phyloP scores from a whole-genome alignment of 92 coral and sea anemone species.

The Zoanthus sansibaricus region DNA sequence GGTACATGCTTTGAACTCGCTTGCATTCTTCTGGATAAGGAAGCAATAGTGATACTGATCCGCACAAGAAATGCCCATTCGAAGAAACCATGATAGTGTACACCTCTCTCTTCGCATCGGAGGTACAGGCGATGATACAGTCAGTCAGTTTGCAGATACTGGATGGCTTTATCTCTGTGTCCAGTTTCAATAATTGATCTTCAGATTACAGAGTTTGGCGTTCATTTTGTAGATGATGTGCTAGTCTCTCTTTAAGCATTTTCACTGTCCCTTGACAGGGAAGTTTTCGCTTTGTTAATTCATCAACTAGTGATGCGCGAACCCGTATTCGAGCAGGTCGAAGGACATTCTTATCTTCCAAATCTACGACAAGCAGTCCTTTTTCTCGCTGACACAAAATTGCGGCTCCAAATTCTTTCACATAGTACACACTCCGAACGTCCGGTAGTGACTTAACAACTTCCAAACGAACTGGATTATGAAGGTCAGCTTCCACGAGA shows the following conservation, averaged over 20 bases:
- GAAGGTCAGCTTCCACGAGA: conserved; percentile 54
- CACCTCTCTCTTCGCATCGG: too few species aligned
- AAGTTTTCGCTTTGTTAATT: conserved; percentile 34
- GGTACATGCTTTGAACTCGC: conserved; percentile 43
- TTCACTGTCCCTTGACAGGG: conserved; percentile 45
- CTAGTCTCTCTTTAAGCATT: conserved; percentile 6
- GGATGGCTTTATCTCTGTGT: conserved; percentile 48
- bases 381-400: conserved; percentile 40
- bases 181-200: conserved; percentile 27
- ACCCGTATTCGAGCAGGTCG: conserved; percentile 39
- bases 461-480: conserved; percentile 52
- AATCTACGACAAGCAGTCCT: conserved; percentile 47
- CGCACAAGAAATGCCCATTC: conserved; percentile 47
- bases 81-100: not conserved
- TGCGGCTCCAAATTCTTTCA: conserved; percentile 44
- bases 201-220: conserved; percentile 41
- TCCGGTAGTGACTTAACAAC: conserved; percentile 47
- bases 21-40: not conserved
- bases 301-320: conserved; percentile 33
- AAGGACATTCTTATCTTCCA: conserved; percentile 38
- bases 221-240: conserved; percentile 30
- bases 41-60: conserved; percentile 22
- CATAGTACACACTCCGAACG: conserved; percentile 39
- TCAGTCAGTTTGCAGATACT: conserved; percentile 40
- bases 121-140: conserved; percentile 16